phyloP scores from a whole-genome alignment of 2,113 vertebrate species.

The Dipodomys spectabilis region DNA sequence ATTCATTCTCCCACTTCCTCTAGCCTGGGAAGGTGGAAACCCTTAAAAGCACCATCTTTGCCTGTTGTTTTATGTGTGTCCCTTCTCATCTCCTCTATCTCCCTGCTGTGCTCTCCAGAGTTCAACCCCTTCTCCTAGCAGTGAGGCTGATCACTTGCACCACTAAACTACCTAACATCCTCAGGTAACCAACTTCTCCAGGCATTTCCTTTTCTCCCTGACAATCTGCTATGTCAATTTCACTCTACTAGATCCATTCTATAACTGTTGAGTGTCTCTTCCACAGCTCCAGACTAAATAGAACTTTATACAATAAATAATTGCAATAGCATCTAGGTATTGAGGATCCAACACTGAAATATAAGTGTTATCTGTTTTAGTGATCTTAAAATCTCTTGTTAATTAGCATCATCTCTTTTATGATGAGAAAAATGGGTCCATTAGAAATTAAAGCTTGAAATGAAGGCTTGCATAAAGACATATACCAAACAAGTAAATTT shows the following conservation, averaged over 20 bases:
- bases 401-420: not conserved
- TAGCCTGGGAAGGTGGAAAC: slow-evolving; percentile 17
- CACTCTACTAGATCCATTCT: not conserved
- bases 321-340: not conserved
- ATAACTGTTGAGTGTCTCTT: not conserved
- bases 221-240: not conserved
- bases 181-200: not conserved
- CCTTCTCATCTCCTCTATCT: not conserved
- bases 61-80: not conserved
- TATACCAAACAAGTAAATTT: not conserved
- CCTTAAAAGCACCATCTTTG: not conserved
- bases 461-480: not conserved
- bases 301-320: not conserved
- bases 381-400: not conserved
- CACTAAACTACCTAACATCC: too few species aligned
- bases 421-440: not conserved
- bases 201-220: not conserved
- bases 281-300: not conserved
- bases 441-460: not conserved
- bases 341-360: not conserved
- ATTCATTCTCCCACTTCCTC: slow-evolving; percentile 68
- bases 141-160: not conserved
- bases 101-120: not conserved
- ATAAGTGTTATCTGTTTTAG: not conserved
- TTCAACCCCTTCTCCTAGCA: not conserved